Evolutionary conservation across 2,113 vertebrate species (phyloP).

Genomic region (human (Homo sapiens)): GRCh38 chr7:29095001-29095500

Average conservation of each 20-base stretch:
- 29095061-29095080: neutral
- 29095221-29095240: accelerated
- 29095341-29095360: neutral
- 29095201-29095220: neutral
- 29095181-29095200: neutral
- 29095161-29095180: neutral
- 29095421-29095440: neutral
- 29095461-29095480: neutral
- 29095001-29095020: neutral
- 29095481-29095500: neutral
- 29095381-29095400: neutral
- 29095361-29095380: neutral
- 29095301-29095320: too few species aligned
- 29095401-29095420: neutral
- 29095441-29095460: neutral
- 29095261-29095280: accelerated
- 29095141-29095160: constrained; percentile 76
- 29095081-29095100: constrained; percentile 90
- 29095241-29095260: neutral
- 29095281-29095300: too few species aligned
- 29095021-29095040: neutral
- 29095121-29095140: constrained; percentile 84
- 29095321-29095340: neutral
- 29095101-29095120: constrained; percentile 87
- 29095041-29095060: neutral